Percentiles rank a stretch among this genome's conserved stretches.
phyloP scores from a whole-genome alignment of 2,888 invertebrate genomes.

The Drosophila demipolita region DNA sequence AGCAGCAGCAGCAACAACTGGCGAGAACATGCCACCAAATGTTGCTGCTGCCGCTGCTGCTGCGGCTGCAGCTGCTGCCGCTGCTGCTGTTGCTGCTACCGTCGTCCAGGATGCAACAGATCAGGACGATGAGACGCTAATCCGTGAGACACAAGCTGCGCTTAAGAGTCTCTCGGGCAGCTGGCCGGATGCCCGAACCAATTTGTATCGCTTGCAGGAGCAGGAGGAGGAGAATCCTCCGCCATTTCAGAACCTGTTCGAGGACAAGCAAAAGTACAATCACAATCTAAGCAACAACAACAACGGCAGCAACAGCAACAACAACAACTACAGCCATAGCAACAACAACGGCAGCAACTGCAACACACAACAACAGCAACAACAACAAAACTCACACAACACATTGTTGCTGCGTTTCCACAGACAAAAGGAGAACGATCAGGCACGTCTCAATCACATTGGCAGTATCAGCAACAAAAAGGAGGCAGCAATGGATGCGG shows the following conservation, averaged over 20 bases:
- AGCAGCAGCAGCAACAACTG: constrained; percentile 5
- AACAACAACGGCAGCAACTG: constrained; percentile 9
- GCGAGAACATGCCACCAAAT: constrained; percentile 15
- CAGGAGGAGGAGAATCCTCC: constrained; percentile 93
- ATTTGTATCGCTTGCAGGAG: constrained; percentile 88
- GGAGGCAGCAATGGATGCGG: background rate
- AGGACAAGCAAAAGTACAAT: constrained; percentile 89
- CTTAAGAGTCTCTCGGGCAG: constrained; percentile 94
- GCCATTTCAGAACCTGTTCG: constrained; percentile 93
- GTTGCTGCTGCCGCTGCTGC: constrained; percentile 18
- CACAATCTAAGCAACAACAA: constrained; percentile 1
- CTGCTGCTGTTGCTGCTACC: constrained; percentile 6
- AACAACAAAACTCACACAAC: constrained; percentile 38
- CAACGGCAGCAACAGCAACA: constrained; percentile 8
- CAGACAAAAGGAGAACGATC: constrained; percentile 85
- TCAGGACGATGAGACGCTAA: constrained; percentile 92
- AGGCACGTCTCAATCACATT: constrained; percentile 81
- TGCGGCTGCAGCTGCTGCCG: background rate
- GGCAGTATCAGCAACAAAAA: constrained; percentile 2
- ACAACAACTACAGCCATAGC: background rate
- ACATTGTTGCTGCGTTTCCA: constrained; percentile 86
- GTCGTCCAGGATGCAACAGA: constrained; percentile 75
- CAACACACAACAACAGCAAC: constrained; percentile 12
- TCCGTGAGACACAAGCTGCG: constrained; percentile 95
- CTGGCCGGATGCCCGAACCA: constrained; percentile 90